Evolutionary conservation across 2,797 vertebrate genomes (phyloP).

Genomic region (Apodemus agrarius): DNA sequence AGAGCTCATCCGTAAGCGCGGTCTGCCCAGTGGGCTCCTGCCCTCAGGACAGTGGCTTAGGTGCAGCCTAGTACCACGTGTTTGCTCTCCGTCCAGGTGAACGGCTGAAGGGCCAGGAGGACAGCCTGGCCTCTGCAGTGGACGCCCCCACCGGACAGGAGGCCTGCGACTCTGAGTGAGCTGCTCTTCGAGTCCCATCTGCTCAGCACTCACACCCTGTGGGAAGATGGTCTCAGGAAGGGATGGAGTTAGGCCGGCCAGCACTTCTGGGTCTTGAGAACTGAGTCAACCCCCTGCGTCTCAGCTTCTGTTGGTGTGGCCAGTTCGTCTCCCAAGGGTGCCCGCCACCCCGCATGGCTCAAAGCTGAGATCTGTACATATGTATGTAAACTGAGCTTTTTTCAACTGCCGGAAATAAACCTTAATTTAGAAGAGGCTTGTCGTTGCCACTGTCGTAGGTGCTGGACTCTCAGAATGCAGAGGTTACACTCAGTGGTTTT

Average conservation of each 20-base stretch:
- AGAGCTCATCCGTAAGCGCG: conserved; percentile 93
- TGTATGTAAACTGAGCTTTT: background rate
- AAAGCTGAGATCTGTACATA: background rate
- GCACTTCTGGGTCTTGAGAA: background rate
- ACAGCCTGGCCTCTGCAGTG: conserved; percentile 91
- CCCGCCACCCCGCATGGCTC: background rate
- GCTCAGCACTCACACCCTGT: background rate
- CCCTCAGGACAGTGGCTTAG: background rate
- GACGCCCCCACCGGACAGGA: conserved; percentile 86
- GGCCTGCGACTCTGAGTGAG: conserved; percentile 94
- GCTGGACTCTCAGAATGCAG: background rate
- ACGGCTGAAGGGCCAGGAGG: conserved; percentile 94
- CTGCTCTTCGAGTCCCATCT: fast-evolving
- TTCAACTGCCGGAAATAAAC: conserved; percentile 6
- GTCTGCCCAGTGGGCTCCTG: background rate
- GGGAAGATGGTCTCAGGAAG: background rate
- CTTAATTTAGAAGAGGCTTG: background rate
- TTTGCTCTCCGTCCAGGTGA: conserved; percentile 89
- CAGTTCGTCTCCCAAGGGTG: background rate
- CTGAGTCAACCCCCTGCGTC: background rate
- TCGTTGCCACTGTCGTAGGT: background rate
- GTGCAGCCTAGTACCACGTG: background rate
- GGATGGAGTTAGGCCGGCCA: background rate
- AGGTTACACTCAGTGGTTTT: no score
- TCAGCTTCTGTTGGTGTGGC: background rate